Conservation (phyloP, 2,797 vertebrate species). For the Cynopterus sphinx region DNA sequence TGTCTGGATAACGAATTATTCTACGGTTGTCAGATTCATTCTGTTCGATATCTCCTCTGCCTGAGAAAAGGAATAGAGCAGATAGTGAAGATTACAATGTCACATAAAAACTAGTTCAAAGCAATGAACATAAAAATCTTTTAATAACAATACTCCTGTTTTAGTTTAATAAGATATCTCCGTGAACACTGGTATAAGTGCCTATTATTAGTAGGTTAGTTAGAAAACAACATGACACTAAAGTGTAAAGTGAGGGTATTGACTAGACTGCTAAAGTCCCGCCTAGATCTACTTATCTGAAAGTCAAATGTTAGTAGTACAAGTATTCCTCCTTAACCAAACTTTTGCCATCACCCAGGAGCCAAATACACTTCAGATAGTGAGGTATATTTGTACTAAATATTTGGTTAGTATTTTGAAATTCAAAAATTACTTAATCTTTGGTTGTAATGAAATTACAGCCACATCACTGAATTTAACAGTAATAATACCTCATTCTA, state of each 20-base stretch:
- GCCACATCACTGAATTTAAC: constrained; percentile 5
- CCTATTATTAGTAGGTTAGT: constrained; percentile 36
- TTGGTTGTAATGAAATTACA: neutral
- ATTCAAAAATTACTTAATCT: constrained; percentile 2
- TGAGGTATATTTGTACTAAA: neutral
- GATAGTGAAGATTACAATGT: neutral
- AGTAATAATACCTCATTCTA: neutral
- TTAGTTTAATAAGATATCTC: constrained; percentile 32
- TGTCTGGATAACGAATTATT: constrained; percentile 95
- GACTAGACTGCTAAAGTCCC: neutral
- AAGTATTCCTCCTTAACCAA: constrained; percentile 41
- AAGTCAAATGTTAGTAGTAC: neutral
- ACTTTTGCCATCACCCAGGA: constrained; percentile 2
- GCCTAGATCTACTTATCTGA: neutral
- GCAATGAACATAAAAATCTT: constrained; percentile 29
- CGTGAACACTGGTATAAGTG: neutral
- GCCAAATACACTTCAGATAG: neutral
- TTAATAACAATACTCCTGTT: constrained; percentile 4
- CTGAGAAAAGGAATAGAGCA: constrained; percentile 80
- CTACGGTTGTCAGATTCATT: constrained; percentile 94
- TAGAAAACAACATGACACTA: constrained; percentile 27
- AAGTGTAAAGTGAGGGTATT: neutral
- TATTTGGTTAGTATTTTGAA: constrained; percentile 24
- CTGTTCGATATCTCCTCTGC: constrained; percentile 93
- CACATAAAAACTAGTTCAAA: constrained; percentile 31